These are phyloP conservation scores for Horisme vitalbata DNA, from an alignment of 2,888 invertebrate species.

Conservation along the genomic window DNA sequence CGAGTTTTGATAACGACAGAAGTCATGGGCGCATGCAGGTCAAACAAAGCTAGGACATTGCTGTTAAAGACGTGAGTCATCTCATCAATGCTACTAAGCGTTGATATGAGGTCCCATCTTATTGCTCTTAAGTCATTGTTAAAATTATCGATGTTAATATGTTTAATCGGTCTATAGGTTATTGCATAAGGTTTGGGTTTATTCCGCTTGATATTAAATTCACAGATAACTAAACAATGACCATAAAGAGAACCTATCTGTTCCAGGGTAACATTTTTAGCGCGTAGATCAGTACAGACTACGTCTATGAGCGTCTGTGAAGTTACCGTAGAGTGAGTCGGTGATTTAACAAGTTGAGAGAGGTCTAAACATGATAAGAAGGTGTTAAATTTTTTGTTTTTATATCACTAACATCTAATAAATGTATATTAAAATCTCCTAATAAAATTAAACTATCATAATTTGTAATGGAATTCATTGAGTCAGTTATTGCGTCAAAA, in stretches of 20 bases:
- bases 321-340: slow-evolving; percentile 9
- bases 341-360: slow-evolving; percentile 1
- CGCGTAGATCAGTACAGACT: slow-evolving; percentile 5
- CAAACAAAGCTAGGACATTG: neutral
- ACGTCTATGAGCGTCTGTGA: slow-evolving; percentile 12
- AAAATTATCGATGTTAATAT: neutral
- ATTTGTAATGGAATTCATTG: slow-evolving; percentile 3
- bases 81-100: neutral
- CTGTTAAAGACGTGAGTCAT: slow-evolving; percentile 4
- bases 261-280: slow-evolving; percentile 3
- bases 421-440: slow-evolving; percentile 30
- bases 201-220: slow-evolving; percentile 2
- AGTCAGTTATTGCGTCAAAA: slow-evolving; percentile 4
- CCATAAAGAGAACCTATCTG: slow-evolving; percentile 6
- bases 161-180: slow-evolving; percentile 3
- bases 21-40: slow-evolving; percentile 5
- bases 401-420: too few species aligned
- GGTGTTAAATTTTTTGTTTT: neutral
- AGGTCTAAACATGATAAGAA: slow-evolving; percentile 4
- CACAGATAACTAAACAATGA: slow-evolving; percentile 4
- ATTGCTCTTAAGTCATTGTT: neutral
- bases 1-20: neutral
- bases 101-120: slow-evolving; percentile 3
- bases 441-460: slow-evolving; percentile 17
- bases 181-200: neutral